A percentile compares a stretch with the other conserved stretches of the same genome.
Evolutionary conservation across 2,888 invertebrate species (phyloP).

Genomic region (Eugnorisma glareosa): DNA sequence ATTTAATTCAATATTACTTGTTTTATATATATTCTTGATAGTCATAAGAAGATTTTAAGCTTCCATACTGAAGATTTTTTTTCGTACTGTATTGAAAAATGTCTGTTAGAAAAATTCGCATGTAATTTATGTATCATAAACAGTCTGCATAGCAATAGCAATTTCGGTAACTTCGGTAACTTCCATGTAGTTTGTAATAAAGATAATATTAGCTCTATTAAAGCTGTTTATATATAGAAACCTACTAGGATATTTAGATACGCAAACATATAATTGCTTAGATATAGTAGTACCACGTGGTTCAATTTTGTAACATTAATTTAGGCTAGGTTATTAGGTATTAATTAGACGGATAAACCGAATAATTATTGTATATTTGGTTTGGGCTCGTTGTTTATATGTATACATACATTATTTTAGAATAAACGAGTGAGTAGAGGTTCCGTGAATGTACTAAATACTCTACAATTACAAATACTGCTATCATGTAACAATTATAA

Average conservation of each 20-base stretch:
- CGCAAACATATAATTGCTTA: neutral
- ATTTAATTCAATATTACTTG: too few relatives aligned
- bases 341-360: neutral
- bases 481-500: neutral
- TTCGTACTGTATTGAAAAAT: neutral
- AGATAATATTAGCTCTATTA: neutral
- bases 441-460: neutral
- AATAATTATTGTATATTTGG: constrained; percentile 2
- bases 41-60: neutral
- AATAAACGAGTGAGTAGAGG: neutral
- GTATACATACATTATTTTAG: neutral
- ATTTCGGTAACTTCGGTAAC: too few relatives aligned
- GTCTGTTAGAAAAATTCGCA: neutral
- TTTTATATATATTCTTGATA: too few relatives aligned
- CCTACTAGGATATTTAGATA: neutral
- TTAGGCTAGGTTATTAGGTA: neutral
- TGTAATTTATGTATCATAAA: neutral
- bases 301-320: neutral
- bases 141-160: neutral
- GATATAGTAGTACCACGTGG: neutral
- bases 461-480: neutral
- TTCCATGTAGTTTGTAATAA: neutral
- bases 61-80: neutral
- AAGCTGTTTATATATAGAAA: neutral
- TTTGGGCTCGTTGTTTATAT: neutral